Percentiles rank a stretch among this genome's conserved stretches.
phyloP scores from a whole-genome alignment of 2,888 invertebrate species.

The Mayetiola destructor region DNA sequence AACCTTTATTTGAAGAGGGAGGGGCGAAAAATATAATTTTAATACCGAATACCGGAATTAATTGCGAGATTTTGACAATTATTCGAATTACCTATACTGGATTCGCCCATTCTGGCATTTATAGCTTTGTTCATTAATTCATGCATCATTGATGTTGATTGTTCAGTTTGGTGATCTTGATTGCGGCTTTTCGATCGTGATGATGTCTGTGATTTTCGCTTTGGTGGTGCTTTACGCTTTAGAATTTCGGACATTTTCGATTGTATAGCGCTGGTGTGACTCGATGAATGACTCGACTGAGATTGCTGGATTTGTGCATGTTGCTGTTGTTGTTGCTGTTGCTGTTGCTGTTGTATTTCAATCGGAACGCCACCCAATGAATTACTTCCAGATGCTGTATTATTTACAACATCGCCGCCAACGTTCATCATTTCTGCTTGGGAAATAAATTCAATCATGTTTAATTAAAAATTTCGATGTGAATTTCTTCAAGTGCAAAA shows the following conservation, averaged over 20 bases:
- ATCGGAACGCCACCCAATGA: not conserved
- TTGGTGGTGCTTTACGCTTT: constrained; percentile 74
- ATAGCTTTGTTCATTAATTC: constrained; percentile 40
- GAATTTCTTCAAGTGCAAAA: too few relatives aligned
- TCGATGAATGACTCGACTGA: constrained; percentile 16
- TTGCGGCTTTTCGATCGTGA: constrained; percentile 33
- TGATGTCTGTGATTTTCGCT: constrained; percentile 39
- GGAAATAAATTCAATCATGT: too few relatives aligned
- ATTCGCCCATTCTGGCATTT: constrained; percentile 25
- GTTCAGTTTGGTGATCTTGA: constrained; percentile 24
- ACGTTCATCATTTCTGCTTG: constrained; percentile 34
- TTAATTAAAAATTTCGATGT: too few relatives aligned
- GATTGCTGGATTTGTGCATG: constrained; percentile 21
- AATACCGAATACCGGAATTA: not conserved
- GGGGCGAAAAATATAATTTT: too few relatives aligned
- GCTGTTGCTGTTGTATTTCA: constrained; percentile 25
- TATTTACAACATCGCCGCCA: constrained; percentile 20
- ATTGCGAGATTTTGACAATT: not conserved
- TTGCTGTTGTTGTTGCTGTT: constrained; percentile 29
- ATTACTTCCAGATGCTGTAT: not conserved
- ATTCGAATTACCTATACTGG: not conserved
- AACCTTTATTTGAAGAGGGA: too few relatives aligned
- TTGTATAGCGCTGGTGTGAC: constrained; percentile 38
- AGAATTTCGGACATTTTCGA: constrained; percentile 69
- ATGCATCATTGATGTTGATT: constrained; percentile 38